Percentiles rank a stretch among this genome's conserved stretches.
phyloP scores from a whole-genome alignment of 2,797 vertebrate genomes.

The Amblyopsis hoosieri region DNA sequence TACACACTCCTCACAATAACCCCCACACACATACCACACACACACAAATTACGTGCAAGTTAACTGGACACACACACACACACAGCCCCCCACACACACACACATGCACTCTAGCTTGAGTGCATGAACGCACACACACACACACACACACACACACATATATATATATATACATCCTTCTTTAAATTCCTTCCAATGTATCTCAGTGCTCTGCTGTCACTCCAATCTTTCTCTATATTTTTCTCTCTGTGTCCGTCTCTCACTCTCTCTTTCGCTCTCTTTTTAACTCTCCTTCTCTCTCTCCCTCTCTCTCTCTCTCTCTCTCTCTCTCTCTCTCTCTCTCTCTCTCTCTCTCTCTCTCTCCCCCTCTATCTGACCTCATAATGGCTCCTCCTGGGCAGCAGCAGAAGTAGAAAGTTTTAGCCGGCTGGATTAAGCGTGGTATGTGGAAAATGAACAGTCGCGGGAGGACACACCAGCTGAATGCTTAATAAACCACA shows the following conservation, averaged over 20 bases:
- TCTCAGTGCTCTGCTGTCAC: slow-evolving; percentile 68
- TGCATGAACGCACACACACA: slow-evolving; percentile 1
- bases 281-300: slow-evolving; percentile 60
- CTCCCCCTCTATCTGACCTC: slow-evolving; percentile 42
- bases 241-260: slow-evolving; percentile 54
- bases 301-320: slow-evolving; percentile 51
- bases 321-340: slow-evolving; percentile 58
- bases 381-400: slow-evolving; percentile 71
- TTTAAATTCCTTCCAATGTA: slow-evolving; percentile 75
- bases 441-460: slow-evolving; percentile 78
- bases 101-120: not conserved
- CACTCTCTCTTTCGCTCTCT: slow-evolving; percentile 66
- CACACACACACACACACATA: slow-evolving; percentile 2
- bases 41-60: not conserved
- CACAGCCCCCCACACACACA: not conserved
- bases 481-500: slow-evolving; percentile 72
- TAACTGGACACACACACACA: not conserved
- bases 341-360: slow-evolving; percentile 40
- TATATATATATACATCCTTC: slow-evolving; percentile 35
- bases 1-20: slow-evolving; percentile 16
- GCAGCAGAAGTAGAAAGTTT: slow-evolving; percentile 68
- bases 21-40: slow-evolving; percentile 18
- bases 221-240: slow-evolving; percentile 62
- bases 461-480: slow-evolving; percentile 73
- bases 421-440: slow-evolving; percentile 70